Base-by-base conservation (phyloP, 2,797 vertebrate species). In the Enteromius treurensis region DNA sequence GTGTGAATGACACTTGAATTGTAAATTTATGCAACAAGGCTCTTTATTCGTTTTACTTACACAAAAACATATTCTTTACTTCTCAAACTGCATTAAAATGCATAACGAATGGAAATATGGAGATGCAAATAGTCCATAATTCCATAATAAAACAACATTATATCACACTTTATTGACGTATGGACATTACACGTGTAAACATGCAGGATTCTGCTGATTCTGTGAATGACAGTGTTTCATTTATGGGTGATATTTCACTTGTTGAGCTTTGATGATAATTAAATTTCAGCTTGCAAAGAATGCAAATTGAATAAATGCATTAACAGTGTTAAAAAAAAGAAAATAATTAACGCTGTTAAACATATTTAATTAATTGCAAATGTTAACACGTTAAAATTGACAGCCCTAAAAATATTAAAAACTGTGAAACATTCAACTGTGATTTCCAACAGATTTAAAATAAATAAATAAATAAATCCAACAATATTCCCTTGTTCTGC, bases 251-350 rank as follows among this genome's bases (percentile, higher is more conserved):
- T 37, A 75, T 70, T 60, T 69, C 26, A 34, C 73, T 77, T 49
- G 62, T 77, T 69, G 40, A 77, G 65, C 13, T 49, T 55, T n/a
- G 49, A 70, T 49, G 81, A 55, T 83, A 83, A 77, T 77, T 83
- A 77, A 17, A 60, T 83, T 60, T 69, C 26, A n/a, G 26, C 51
- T 60, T 26, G 23, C 32, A 45, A 58, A 70, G 37, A 77, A 77
- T 77, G 81, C 47, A 70, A 83, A 83, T 83, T 83, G 74, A 83
- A 83, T 77, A 77, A 69, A 70, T 47, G 74, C 19, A 26, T 70
- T 60, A 77, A 83, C 51, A 14, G 74, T 2, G 37, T 45, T 45
- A 58, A 42, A 60, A 40, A 71, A 23, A 34, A 47, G 1, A 47
- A 47, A 45, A 2, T 45, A 45, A 4, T 11, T 23, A 60, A 47